Percentiles rank a stretch among this genome's conserved stretches.
Conservation (phyloP, 2,113 vertebrate genomes). For the Barnardius zonarius region DNA sequence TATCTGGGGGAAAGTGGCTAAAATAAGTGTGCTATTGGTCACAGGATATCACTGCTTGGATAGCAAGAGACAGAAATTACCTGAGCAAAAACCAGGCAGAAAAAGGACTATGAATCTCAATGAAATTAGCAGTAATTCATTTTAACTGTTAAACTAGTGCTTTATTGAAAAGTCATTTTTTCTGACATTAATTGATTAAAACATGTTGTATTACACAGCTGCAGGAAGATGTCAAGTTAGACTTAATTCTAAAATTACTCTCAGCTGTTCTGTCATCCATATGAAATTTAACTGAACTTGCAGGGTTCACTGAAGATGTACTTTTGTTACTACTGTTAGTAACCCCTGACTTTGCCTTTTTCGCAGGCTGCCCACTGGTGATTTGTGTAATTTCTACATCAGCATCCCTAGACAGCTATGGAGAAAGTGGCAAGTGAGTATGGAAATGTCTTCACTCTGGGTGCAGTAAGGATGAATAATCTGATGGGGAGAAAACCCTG, state of each 20-base stretch:
- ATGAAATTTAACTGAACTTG: not conserved
- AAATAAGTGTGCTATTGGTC: not conserved
- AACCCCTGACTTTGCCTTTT: not conserved
- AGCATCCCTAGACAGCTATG: conserved; percentile 83
- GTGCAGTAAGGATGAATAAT: not conserved
- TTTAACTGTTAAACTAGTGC: not conserved
- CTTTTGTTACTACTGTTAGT: not conserved
- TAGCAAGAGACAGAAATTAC: not conserved
- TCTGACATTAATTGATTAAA: not conserved
- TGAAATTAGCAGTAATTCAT: not conserved
- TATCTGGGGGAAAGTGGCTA: not conserved
- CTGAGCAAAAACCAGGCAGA: not conserved
- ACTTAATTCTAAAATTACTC: not conserved
- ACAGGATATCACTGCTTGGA: not conserved
- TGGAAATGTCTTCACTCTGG: not conserved
- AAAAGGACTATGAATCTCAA: not conserved
- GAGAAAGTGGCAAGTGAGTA: conserved; percentile 86
- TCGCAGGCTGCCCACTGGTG: conserved; percentile 84
- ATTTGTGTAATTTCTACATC: conserved; percentile 88
- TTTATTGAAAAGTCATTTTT: not conserved
- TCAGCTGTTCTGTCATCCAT: not conserved
- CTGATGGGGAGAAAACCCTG: fast-evolving
- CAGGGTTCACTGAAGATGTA: not conserved
- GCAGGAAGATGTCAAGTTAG: not conserved
- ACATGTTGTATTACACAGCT: not conserved